Percentiles rank a stretch among this genome's conserved stretches.
phyloP scores from a whole-genome alignment of 1,140 invertebrate species.

The Pseudomyrmex flavicornis region DNA sequence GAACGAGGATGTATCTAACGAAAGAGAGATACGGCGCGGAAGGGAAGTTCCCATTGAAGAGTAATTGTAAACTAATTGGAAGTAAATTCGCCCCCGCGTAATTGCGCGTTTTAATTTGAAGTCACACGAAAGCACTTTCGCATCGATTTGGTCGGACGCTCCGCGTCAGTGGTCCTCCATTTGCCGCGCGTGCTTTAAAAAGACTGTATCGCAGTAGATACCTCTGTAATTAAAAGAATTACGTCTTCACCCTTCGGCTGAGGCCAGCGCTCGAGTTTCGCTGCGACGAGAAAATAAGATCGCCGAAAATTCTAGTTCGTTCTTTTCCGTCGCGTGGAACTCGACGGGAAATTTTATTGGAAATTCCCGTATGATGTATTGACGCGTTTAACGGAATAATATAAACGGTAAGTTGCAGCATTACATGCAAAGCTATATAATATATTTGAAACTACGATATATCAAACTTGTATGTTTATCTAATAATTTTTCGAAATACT shows the following conservation, averaged over 20 bases:
- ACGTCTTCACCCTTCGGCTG: conserved; percentile 73
- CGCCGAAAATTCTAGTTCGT: conserved; percentile 47
- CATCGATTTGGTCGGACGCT: conserved; percentile 4
- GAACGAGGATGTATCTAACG: conserved; percentile 1
- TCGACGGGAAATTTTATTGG: conserved; percentile 38
- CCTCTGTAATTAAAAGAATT: conserved; percentile 81
- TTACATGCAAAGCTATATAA: background rate
- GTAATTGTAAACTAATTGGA: conserved; percentile 81
- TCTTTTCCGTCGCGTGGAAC: conserved; percentile 10
- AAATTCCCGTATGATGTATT: conserved; percentile 28
- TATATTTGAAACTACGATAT: background rate
- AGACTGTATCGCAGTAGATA: conserved; percentile 66
- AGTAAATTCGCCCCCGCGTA: conserved; percentile 78
- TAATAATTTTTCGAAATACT: background rate
- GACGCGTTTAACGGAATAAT: conserved; percentile 21
- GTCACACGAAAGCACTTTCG: conserved; percentile 67
- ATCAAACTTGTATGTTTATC: no score
- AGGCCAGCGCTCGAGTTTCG: conserved; percentile 27
- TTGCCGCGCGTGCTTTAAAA: conserved; percentile 60
- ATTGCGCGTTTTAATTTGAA: conserved; percentile 82
- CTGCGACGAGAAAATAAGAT: conserved; percentile 8
- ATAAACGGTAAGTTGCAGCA: background rate
- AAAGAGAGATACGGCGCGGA: conserved; percentile 34
- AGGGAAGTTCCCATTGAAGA: conserved; percentile 58
- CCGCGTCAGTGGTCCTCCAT: conserved; percentile 38